Percentiles rank a stretch among this genome's conserved stretches.
phyloP scores from a whole-genome alignment of 2,888 invertebrate species.

The Anticlea derivata region DNA sequence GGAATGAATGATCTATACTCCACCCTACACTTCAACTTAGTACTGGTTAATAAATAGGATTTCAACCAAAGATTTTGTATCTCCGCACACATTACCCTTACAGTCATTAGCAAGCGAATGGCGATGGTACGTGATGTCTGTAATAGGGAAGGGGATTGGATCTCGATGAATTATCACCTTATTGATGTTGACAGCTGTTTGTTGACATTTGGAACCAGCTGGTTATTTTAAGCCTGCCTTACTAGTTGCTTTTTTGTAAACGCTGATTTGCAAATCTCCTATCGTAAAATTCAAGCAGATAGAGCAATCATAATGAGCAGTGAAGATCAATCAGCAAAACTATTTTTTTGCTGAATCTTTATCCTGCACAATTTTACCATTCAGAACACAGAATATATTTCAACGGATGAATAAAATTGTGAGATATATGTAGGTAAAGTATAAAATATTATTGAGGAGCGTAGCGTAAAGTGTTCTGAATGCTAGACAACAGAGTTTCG shows the following conservation, averaged over 20 bases:
- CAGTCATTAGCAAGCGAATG: constrained; percentile 46
- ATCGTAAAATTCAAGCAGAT: no score
- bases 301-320: no score
- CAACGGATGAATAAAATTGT: constrained; percentile 5
- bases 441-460: constrained; percentile 18
- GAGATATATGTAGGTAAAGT: background rate
- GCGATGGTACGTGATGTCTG: constrained; percentile 45
- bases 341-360: no score
- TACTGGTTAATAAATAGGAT: background rate
- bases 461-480: constrained; percentile 29
- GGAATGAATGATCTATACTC: background rate
- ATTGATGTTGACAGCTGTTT: constrained; percentile 29
- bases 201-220: constrained; percentile 1
- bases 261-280: no score
- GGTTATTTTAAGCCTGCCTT: background rate
- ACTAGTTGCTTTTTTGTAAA: no score
- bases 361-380: no score
- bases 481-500: constrained; percentile 29
- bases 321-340: no score
- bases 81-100: constrained; percentile 16
- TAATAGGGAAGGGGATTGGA: constrained; percentile 30
- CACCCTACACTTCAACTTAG: background rate
- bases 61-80: constrained; percentile 7
- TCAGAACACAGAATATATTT: constrained; percentile 3
- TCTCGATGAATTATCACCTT: constrained; percentile 24